Evolutionary conservation across 2,113 vertebrate genomes (phyloP).

Genomic region (Gymnogyps californianus): DNA sequence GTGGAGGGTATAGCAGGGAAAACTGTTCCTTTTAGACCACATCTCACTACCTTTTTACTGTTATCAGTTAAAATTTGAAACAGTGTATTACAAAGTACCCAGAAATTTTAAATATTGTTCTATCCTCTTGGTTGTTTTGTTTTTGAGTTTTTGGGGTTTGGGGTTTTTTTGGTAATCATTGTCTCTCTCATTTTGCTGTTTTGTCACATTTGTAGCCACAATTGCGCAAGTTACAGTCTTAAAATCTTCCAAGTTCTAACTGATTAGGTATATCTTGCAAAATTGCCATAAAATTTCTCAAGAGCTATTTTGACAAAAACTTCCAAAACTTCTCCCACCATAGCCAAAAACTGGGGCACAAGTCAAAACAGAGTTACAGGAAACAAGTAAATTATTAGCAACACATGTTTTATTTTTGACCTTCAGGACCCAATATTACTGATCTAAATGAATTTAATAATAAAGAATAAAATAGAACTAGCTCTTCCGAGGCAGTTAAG

Average conservation of each 20-base stretch:
- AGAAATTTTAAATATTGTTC: background rate
- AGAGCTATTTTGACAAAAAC: background rate
- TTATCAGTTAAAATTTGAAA: background rate
- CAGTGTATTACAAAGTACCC: background rate
- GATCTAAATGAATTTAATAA: background rate
- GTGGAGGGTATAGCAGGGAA: background rate
- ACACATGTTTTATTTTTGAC: background rate
- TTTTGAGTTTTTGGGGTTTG: accelerated
- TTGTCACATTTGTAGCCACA: background rate
- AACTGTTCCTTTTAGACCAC: background rate
- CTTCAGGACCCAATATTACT: background rate
- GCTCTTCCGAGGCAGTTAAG: background rate
- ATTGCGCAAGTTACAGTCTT: background rate
- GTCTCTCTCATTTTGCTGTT: background rate
- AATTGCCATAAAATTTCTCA: background rate
- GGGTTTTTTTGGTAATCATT: background rate
- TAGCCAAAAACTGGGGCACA: background rate
- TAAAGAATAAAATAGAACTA: background rate
- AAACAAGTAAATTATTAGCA: background rate
- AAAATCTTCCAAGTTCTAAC: background rate
- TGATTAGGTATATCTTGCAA: background rate
- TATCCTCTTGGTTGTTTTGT: background rate
- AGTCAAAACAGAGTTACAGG: background rate
- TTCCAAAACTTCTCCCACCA: background rate
- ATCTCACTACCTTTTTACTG: background rate